Evolutionary conservation across 2,888 invertebrate genomes (phyloP).

Genomic region (Hetaerina titia): DNA sequence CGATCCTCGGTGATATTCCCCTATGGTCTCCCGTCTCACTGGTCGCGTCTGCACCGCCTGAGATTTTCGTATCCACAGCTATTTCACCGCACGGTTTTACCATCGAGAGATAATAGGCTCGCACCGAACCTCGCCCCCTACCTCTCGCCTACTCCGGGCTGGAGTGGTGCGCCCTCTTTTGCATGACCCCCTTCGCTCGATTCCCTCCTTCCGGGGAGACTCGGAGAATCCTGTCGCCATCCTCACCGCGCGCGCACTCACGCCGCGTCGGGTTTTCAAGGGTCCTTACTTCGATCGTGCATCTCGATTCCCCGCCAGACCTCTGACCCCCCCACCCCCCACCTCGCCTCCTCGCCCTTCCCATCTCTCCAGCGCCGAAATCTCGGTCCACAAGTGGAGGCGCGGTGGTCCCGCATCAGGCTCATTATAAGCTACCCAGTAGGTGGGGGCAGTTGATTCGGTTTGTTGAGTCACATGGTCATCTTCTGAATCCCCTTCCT

Average conservation of each 20-base stretch:
- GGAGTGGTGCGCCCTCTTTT: neutral
- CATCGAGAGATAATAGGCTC: constrained; percentile 1
- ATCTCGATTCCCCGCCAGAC: neutral
- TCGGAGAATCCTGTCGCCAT: too few species aligned
- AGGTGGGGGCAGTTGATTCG: too few species aligned
- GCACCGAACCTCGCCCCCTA: neutral
- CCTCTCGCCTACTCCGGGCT: neutral
- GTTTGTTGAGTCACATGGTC: too few species aligned
- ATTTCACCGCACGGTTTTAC: neutral
- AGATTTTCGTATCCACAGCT: neutral
- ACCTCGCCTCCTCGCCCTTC: neutral
- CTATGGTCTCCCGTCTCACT: neutral
- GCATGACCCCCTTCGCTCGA: neutral
- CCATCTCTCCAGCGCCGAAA: neutral
- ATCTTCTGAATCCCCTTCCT: too few species aligned
- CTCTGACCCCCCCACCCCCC: neutral
- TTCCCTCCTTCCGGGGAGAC: neutral
- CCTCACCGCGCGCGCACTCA: neutral
- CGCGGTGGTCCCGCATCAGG: neutral
- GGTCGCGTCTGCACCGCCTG: neutral
- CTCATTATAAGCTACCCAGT: neutral
- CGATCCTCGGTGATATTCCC: neutral
- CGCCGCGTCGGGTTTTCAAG: neutral
- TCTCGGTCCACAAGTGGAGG: neutral
- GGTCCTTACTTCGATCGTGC: neutral